phyloP scores from a whole-genome alignment of 2,888 invertebrate species.

The Macroteleia sp. region DNA sequence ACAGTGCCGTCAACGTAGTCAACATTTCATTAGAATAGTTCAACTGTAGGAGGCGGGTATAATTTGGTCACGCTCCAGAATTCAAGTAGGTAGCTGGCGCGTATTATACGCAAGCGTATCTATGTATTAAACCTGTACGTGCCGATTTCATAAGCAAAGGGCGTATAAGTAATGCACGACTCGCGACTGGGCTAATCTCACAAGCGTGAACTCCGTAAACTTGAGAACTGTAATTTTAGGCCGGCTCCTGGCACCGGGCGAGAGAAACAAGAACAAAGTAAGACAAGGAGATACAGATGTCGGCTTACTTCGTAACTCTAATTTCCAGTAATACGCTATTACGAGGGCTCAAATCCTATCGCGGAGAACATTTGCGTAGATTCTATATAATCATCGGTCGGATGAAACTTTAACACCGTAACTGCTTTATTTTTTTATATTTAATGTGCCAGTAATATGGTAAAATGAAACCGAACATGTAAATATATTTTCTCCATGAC shows the following conservation, averaged over 20 bases:
- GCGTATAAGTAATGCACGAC: constrained; percentile 46
- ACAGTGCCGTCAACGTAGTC: constrained; percentile 24
- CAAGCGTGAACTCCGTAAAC: constrained; percentile 43
- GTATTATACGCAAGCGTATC: constrained; percentile 39
- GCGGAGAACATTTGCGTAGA: constrained; percentile 3
- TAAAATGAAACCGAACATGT: too few relatives aligned
- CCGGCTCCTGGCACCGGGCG: neutral
- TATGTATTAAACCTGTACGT: constrained; percentile 46
- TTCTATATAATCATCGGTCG: constrained; percentile 6
- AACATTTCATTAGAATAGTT: constrained; percentile 58
- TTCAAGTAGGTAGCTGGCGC: constrained; percentile 54
- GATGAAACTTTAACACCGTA: neutral
- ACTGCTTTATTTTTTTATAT: neutral
- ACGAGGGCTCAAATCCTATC: constrained; percentile 12
- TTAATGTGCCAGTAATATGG: neutral
- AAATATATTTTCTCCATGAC: too few relatives aligned
- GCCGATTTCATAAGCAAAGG: constrained; percentile 62
- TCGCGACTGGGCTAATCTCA: constrained; percentile 33
- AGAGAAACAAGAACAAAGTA: neutral
- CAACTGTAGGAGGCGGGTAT: constrained; percentile 57
- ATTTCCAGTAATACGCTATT: constrained; percentile 6
- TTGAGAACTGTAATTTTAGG: constrained; percentile 46
- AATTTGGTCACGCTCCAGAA: constrained; percentile 63
- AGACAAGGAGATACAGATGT: neutral
- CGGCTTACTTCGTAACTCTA: constrained; percentile 2